phyloP scores from a whole-genome alignment of 2,888 invertebrate genomes.

The Leptopilina myrica region DNA sequence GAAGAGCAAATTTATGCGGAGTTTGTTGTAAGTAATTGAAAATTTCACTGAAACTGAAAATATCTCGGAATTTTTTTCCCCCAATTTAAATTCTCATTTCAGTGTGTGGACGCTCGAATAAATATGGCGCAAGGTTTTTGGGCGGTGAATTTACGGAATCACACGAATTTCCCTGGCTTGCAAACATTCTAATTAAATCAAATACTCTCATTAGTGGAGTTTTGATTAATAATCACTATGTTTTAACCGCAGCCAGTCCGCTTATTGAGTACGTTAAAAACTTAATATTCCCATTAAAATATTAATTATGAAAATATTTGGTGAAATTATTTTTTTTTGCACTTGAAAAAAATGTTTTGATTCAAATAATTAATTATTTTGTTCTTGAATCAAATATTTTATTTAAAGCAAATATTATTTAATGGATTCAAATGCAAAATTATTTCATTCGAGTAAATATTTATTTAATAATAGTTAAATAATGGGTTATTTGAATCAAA shows the following conservation, averaged over 20 bases:
- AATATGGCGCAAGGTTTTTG: constrained; percentile 73
- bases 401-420: no score
- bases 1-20: constrained; percentile 68
- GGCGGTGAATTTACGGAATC: constrained; percentile 78
- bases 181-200: constrained; percentile 76
- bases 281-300: background rate
- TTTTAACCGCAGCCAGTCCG: constrained; percentile 79
- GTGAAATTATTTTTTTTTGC: no score
- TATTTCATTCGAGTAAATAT: no score
- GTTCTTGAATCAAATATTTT: no score
- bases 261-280: constrained; percentile 75
- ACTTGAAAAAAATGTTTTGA: no score
- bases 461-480: no score
- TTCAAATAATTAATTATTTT: no score
- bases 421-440: no score
- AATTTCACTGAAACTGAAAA: background rate
- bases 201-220: constrained; percentile 75
- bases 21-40: constrained; percentile 66
- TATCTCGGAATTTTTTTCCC: background rate
- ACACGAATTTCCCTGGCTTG: constrained; percentile 80
- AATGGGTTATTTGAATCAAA: no score
- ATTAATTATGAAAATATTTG: no score
- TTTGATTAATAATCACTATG: constrained; percentile 80
- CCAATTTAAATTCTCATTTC: constrained; percentile 36
- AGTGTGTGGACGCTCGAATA: constrained; percentile 78